Evolutionary conservation across 2,113 vertebrate species (phyloP).

Genomic region (Oryzias melastigma): DNA sequence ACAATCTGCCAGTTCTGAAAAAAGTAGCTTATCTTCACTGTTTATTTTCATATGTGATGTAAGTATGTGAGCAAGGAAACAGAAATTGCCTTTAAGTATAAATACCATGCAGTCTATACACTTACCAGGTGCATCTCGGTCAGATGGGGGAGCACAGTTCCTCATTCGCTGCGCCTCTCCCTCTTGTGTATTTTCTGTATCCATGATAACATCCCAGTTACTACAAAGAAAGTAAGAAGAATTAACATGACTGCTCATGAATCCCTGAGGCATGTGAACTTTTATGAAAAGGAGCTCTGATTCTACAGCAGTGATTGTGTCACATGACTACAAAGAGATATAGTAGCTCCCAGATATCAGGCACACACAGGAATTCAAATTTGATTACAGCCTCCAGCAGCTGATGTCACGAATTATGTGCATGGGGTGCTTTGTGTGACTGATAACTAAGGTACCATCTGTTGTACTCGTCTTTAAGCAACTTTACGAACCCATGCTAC

Average conservation of each 20-base stretch:
- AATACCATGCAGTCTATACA: background rate
- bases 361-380: slow-evolving; percentile 24
- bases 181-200: slow-evolving; percentile 60
- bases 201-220: slow-evolving; percentile 75
- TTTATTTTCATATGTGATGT: too few relatives aligned
- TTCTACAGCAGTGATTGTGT: slow-evolving; percentile 26
- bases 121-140: slow-evolving; percentile 52
- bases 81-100: background rate
- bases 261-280: slow-evolving; percentile 5
- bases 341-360: slow-evolving; percentile 31
- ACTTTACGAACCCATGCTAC: background rate
- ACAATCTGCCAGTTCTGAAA: too few relatives aligned
- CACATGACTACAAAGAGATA: slow-evolving; percentile 52
- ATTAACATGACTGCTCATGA: background rate
- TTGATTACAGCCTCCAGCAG: slow-evolving; percentile 17
- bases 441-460: background rate
- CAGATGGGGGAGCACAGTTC: slow-evolving; percentile 41
- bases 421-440: background rate
- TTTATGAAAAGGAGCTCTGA: slow-evolving; percentile 56
- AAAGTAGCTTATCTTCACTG: too few relatives aligned
- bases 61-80: too few relatives aligned
- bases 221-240: slow-evolving; percentile 20
- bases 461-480: background rate
- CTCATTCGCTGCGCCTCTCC: slow-evolving; percentile 53
- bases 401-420: slow-evolving; percentile 13